Base-by-base conservation (phyloP, 2,113 vertebrate species). In the Odocoileus virginianus region DNA sequence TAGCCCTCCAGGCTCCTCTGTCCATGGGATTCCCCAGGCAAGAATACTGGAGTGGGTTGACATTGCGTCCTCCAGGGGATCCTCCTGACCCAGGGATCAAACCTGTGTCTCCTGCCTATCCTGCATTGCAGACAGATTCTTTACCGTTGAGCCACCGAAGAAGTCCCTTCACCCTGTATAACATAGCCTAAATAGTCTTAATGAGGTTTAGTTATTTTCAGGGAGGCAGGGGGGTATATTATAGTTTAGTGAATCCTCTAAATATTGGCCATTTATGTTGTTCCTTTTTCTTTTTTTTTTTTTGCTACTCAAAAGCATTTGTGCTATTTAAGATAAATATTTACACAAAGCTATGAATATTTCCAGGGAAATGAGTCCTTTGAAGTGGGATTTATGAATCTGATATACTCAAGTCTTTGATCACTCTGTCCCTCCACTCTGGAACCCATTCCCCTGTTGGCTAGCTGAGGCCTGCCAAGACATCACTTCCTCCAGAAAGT, bases 321-420 rank as follows among this genome's bases (percentile, higher is more conserved):
- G 67, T 15, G 64, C 52, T 74, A 36, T 50, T 95, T 58, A 86
- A 27, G 40, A 81, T 64, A 91, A 93, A 67, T 96, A 67, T 88
- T 71, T 47, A 61, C 58, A 83, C 52, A 54, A 52, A 78, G 28
- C 23, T 43, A 19, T 93, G 61, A 57, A 23, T 40, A 33, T 71
- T 79, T 95, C 30, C 67, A 14, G 87, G 30, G 30, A 87, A 92
- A 74, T 4, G 52, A 82, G 45, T 60, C 17, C 61, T 89, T 55
- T 36, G 40, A 81, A 47, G 33, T 93, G 52, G 92, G 74, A 54
- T 88, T 92, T 88, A 17, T 23, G 87, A 28, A 14, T 43, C 1
- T n/a, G 64, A 89, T 28, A 33, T 83, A 43, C 2, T 43, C 60
- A 27, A 57, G 57, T 81, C 81, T 60, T 81, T 7, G 85, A 15